Conservation (phyloP, 2,888 invertebrate species). For the Drosophila cognata region DNA sequence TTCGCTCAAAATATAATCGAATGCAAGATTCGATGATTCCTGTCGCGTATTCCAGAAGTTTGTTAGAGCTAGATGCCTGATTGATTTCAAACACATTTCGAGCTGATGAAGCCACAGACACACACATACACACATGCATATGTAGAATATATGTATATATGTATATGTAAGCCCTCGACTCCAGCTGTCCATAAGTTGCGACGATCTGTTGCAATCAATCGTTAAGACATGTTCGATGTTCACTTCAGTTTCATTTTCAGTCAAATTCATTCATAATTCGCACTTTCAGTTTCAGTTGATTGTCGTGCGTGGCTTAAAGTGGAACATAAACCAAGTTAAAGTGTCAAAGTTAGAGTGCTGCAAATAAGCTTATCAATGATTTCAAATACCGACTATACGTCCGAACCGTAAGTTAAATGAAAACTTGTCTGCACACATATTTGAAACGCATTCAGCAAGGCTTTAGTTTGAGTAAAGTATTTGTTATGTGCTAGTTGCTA, state of each 20-base stretch:
- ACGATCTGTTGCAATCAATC: conserved; percentile 8
- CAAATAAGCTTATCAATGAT: background rate
- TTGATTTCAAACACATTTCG: background rate
- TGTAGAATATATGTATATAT: background rate
- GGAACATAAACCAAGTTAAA: background rate
- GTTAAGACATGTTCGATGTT: background rate
- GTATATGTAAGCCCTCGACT: background rate
- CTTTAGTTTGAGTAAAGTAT: background rate
- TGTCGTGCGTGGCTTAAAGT: background rate
- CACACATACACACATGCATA: background rate
- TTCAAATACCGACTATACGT: background rate
- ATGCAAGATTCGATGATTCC: background rate
- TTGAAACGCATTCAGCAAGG: background rate
- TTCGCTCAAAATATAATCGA: background rate
- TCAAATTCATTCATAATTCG: too few species aligned
- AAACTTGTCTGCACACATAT: background rate
- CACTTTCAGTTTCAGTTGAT: background rate
- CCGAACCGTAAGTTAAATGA: background rate
- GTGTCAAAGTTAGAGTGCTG: background rate
- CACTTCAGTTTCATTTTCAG: background rate
- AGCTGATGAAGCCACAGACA: background rate
- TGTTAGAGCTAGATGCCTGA: too few species aligned
- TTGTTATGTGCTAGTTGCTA: background rate
- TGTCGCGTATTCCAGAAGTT: too few species aligned
- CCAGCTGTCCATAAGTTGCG: background rate